Conservation (phyloP, 2,113 vertebrate genomes). For the Triplophysa siluroides region DNA sequence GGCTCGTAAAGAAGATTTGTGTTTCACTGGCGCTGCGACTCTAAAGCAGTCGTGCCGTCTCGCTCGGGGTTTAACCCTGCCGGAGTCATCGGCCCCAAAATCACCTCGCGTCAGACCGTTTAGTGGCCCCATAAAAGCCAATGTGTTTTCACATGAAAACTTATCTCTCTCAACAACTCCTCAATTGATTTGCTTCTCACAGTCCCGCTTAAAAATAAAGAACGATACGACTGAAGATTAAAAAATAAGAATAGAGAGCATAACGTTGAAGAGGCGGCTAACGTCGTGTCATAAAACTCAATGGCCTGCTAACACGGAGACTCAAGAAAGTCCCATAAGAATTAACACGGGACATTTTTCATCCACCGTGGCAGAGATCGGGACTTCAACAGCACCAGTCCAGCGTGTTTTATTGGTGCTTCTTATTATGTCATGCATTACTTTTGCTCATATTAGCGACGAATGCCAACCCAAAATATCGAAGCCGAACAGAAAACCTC, state of each 20-base stretch:
- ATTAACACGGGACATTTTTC: conserved; percentile 61
- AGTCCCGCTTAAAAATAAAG: conserved; percentile 61
- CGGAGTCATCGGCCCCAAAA: conserved; percentile 65
- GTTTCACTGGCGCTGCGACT: conserved; percentile 60
- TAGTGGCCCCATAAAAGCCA: conserved; percentile 75
- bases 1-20: conserved; percentile 81
- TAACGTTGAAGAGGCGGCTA: conserved; percentile 5
- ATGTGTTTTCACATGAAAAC: conserved; percentile 81
- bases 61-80: conserved; percentile 56
- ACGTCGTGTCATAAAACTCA: conserved; percentile 72
- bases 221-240: conserved; percentile 47
- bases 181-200: conserved; percentile 71
- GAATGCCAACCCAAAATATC: background rate
- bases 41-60: conserved; percentile 52
- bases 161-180: conserved; percentile 72
- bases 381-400: too few species aligned
- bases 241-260: conserved; percentile 44
- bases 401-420: too few species aligned
- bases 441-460: background rate
- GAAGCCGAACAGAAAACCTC: too few species aligned
- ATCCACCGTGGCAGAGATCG: conserved; percentile 46
- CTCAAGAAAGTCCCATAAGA: conserved; percentile 62
- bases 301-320: conserved; percentile 62
- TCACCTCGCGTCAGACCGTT: conserved; percentile 73
- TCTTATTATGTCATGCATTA: too few species aligned